Conservation (phyloP, 2,797 vertebrate genomes). For the Moxostoma hubbsi region DNA sequence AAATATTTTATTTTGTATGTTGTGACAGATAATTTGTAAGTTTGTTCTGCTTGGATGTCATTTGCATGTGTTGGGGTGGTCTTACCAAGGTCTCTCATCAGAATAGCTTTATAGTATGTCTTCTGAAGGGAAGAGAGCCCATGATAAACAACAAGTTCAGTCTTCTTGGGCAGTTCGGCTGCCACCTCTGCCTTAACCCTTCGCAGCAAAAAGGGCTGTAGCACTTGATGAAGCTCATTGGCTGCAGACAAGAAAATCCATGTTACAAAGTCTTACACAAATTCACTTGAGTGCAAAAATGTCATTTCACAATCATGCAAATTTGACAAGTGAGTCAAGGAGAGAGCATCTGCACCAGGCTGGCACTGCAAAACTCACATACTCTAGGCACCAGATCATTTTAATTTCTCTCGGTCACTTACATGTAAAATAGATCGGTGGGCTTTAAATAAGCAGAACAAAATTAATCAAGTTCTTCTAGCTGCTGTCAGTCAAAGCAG, state of each 20-base stretch:
- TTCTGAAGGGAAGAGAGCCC: slow-evolving; percentile 92
- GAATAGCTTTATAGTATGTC: slow-evolving; percentile 88
- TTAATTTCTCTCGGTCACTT: background rate
- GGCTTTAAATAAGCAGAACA: background rate
- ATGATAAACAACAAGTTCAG: slow-evolving; percentile 88
- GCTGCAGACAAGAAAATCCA: slow-evolving; percentile 70
- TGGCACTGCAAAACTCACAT: background rate
- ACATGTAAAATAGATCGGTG: background rate
- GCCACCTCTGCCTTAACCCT: slow-evolving; percentile 90
- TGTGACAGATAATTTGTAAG: background rate
- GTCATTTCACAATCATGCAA: background rate
- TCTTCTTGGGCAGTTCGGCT: slow-evolving; percentile 87
- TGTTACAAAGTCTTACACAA: background rate
- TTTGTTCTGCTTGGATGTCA: too few species aligned
- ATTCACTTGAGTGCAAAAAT: background rate
- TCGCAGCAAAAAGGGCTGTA: slow-evolving; percentile 91
- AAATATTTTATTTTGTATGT: background rate
- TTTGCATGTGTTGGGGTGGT: background rate
- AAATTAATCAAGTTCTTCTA: background rate
- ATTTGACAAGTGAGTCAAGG: background rate
- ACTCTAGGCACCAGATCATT: background rate
- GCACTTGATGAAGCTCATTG: slow-evolving; percentile 82
- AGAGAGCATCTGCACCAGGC: background rate
- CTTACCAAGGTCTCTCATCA: slow-evolving; percentile 89
- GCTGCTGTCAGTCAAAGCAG: background rate